Evolutionary conservation across 2,113 vertebrate species (phyloP), one percentile per base, ranked within the genome.

Genomic region (Vicugna pacos): DNA sequence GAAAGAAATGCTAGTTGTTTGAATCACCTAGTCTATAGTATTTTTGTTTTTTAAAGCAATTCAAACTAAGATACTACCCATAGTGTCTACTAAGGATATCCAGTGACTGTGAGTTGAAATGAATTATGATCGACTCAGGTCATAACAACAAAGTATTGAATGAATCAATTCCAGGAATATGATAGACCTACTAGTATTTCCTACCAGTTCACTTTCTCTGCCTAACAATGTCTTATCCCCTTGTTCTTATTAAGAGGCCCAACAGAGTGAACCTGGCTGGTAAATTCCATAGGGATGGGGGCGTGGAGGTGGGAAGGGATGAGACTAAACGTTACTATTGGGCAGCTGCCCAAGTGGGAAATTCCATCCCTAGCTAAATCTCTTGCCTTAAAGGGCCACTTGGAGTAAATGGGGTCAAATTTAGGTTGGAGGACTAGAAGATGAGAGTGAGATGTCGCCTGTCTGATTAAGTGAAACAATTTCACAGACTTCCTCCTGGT

Each of bases 381-480:
- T 15, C 26, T 76, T 75, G 82, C 5, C 67, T 92, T 70, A 83
- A 42, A 50, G 52, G 8, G 50, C 22, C 22, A 35, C 70, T 89
- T 50, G 69, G 62, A 95, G 60, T 77, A 89, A 89, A 89, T 58
- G 35, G 30, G 17, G 77, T 60, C 30, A 13, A 54, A 17, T 4
- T 19, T 32, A 50, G 20, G 26, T 42, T 64, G 54, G 17, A 65
- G 38, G 79, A 19, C 60, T 72, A 42, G 58, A 46, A 52, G 54
- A 22, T 30, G 32, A 52, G 30, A 76, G 11, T 0, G 6, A 73
- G 56, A n/a, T 6, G 32, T 10, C 8, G 0, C 6, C 19, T 35
- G 6, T 38, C 30, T 50, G 65, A 56, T 22, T 38, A 77, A 91
- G 46, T 60, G 48, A 88, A 79, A 64, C 17, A 73, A 38, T 30